These are phyloP conservation scores for Napeogenes sylphis DNA, from an alignment of 2,888 invertebrate species.

Conservation along the genomic window DNA sequence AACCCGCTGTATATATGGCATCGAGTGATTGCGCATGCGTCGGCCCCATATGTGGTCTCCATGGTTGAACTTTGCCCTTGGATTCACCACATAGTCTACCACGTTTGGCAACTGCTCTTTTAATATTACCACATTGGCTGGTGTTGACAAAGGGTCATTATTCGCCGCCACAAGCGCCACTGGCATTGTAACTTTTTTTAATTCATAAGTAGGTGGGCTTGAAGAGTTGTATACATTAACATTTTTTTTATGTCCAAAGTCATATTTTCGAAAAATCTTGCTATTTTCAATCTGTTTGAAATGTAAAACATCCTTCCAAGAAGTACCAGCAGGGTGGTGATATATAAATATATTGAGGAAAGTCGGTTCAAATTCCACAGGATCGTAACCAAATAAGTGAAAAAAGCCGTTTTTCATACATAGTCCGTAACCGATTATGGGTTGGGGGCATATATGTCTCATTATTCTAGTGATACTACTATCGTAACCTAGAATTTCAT, in stretches of 20 bases:
- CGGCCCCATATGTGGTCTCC: conserved; percentile 38
- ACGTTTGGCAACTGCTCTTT: conserved; percentile 39
- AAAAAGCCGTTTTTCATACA: conserved; percentile 25
- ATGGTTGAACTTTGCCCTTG: conserved; percentile 36
- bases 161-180: conserved; percentile 37
- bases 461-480: conserved; percentile 16
- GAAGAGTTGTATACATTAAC: conserved; percentile 34
- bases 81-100: conserved; percentile 2
- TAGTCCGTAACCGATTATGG: conserved; percentile 18
- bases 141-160: conserved; percentile 42
- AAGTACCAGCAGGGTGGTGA: conserved; percentile 44
- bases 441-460: conserved; percentile 19
- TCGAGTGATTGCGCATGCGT: conserved; percentile 9
- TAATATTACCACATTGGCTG: conserved; percentile 38
- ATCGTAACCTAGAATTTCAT: conserved; percentile 21
- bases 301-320: conserved; percentile 43
- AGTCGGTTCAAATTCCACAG: conserved; percentile 36
- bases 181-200: conserved; percentile 41
- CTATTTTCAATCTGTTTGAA: conserved; percentile 36
- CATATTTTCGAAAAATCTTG: conserved; percentile 39
- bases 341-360: conserved; percentile 36
- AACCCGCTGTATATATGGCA: conserved; percentile 3
- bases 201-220: conserved; percentile 42
- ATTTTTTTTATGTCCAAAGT: conserved; percentile 42
- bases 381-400: conserved; percentile 32